Evolutionary conservation across 2,888 invertebrate species (phyloP), one percentile per base, ranked within the genome.

Genomic region (Myathropa florea): DNA sequence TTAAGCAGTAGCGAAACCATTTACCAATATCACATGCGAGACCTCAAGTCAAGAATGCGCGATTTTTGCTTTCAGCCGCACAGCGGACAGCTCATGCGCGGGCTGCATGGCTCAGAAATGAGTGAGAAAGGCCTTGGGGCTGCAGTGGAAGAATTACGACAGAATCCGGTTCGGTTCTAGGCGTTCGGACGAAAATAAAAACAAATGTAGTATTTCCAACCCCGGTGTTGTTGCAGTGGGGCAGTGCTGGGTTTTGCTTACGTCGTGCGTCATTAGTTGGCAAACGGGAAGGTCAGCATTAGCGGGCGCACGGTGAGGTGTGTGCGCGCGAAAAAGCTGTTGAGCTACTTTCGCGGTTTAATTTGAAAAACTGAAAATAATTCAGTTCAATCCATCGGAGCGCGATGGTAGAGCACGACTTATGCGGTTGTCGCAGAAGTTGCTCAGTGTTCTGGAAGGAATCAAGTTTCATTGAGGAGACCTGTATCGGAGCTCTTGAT

Each of bases 161-260:
- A 28, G 70, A 78, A 70, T 70, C 78, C 78, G 78, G 78, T 78
- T 78, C 39, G 28, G 23, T 71, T 78, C 70, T 78, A 70, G 63
- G 57, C 55, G 57, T 55, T 63, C 61, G 39, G n/a, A 65, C 6
- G 26, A 18, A 57, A 18, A n/a, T 3, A n/a, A 33, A 24, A 60
- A 46, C 46, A 46, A 46, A 46, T 46, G n/a, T 46, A 2, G 33
- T 46, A 4, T 46, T 46, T 18, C 18, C 64, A 64, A n/a, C 26
- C n/a, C 64, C n/a, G 64, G 24, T 12, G 39, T 46, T n/a, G n/a
- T 46, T 46, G n/a, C 46, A 46, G 46, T n/a, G n/a, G 39, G 39
- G 14, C 39, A n/a, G 39, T 30, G 30, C 30, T 30, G 30, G 10
- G 10, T 33, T 36, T 12, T 12, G 33, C 33, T 33, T 33, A 12